Percentiles rank a stretch among this genome's conserved stretches.
Conservation (phyloP, 2,888 invertebrate genomes). For the Pterostichus madidus region DNA sequence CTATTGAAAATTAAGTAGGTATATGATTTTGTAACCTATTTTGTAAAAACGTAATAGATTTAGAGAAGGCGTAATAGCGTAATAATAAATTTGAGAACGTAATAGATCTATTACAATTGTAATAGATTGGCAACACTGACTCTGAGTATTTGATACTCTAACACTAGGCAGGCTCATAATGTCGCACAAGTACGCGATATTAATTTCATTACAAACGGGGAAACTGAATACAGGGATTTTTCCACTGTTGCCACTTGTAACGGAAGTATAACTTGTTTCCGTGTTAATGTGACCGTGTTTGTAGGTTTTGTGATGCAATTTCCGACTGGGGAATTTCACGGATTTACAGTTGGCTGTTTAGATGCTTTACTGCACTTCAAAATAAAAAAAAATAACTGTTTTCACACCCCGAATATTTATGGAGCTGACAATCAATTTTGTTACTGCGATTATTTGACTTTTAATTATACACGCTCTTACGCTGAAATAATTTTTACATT, state of each 20-base stretch:
- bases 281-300: constrained; percentile 48
- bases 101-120: too few relatives aligned
- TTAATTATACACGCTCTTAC: background rate
- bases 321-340: constrained; percentile 37
- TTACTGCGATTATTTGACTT: background rate
- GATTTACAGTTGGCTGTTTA: constrained; percentile 43
- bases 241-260: constrained; percentile 1
- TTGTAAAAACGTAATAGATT: too few relatives aligned
- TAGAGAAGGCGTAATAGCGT: too few relatives aligned
- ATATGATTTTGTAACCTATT: too few relatives aligned
- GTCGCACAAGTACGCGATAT: constrained; percentile 20
- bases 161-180: constrained; percentile 8
- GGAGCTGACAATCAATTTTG: constrained; percentile 1
- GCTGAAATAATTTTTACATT: too few relatives aligned
- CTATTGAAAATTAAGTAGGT: too few relatives aligned
- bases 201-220: constrained; percentile 20
- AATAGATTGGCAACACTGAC: too few relatives aligned
- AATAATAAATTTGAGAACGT: too few relatives aligned
- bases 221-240: constrained; percentile 15
- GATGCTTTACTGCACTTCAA: constrained; percentile 36
- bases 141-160: constrained; percentile 10
- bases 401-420: background rate
- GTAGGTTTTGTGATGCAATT: constrained; percentile 41
- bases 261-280: constrained; percentile 47
- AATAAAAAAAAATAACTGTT: constrained; percentile 43